Conservation (phyloP, 1,140 invertebrate species). For the Pseudobourletiella spinata region DNA sequence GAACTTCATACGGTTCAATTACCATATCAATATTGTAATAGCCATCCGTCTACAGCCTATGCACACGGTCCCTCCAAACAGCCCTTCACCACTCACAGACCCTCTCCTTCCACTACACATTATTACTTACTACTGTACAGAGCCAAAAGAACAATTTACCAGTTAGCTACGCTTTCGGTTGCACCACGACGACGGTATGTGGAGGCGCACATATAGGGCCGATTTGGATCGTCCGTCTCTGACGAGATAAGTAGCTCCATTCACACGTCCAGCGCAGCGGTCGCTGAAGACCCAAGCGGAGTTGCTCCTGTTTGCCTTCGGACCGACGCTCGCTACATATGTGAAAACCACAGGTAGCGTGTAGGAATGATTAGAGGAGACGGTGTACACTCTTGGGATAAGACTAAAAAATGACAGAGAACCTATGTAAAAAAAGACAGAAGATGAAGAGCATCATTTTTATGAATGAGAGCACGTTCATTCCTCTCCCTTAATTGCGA, state of each 20-base stretch:
- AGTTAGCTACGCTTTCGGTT: neutral
- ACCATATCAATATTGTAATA: too few species aligned
- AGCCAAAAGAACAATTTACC: neutral
- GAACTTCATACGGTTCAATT: too few species aligned
- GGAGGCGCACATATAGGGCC: neutral
- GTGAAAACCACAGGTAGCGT: neutral
- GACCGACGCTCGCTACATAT: neutral
- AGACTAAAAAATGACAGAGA: neutral
- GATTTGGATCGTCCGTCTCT: too few species aligned
- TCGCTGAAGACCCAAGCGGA: too few species aligned
- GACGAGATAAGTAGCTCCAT: neutral
- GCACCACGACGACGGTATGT: neutral
- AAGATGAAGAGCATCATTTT: neutral
- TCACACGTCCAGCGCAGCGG: too few species aligned
- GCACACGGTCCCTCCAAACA: neutral
- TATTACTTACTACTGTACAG: neutral
- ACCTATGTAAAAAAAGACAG: neutral
- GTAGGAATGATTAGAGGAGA: neutral
- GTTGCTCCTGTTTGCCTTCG: neutral
- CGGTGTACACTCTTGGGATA: neutral
- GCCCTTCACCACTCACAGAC: too few species aligned
- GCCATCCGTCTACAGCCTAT: neutral
- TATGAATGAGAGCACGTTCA: conserved; percentile 2
- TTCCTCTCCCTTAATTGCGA: neutral
- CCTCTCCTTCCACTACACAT: neutral